phyloP scores from a whole-genome alignment of 2,888 invertebrate genomes.

The Rhaphigaster nebulosa region DNA sequence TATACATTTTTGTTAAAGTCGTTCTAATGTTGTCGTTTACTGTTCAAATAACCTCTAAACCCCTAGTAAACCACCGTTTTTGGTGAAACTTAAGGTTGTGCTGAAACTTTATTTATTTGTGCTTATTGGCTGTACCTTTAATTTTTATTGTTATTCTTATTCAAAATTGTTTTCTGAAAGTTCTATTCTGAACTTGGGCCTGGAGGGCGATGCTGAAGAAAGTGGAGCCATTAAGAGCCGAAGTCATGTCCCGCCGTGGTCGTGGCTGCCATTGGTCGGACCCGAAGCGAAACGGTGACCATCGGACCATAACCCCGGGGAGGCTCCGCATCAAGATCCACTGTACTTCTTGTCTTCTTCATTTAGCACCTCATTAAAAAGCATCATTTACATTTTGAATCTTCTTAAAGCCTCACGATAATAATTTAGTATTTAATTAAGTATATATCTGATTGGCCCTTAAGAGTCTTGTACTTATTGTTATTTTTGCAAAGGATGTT shows the following conservation, averaged over 20 bases:
- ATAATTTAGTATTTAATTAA: not conserved
- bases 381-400: not conserved
- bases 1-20: too few species aligned
- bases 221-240: not conserved
- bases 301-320: not conserved
- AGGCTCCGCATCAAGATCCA: not conserved
- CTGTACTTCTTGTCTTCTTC: not conserved
- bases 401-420: not conserved
- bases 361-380: constrained; percentile 1
- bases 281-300: constrained; percentile 26
- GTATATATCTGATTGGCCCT: too few species aligned
- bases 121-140: too few species aligned
- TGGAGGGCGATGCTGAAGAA: not conserved
- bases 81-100: too few species aligned
- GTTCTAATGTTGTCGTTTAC: too few species aligned
- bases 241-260: constrained; percentile 45
- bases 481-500: too few species aligned
- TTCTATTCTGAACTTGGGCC: not conserved
- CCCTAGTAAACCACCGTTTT: too few species aligned
- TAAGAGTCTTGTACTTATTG: too few species aligned
- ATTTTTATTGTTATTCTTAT: not conserved
- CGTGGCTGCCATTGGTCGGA: constrained; percentile 40
- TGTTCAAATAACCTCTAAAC: too few species aligned
- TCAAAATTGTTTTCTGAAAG: not conserved
- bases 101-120: not conserved